Evolutionary conservation across 2,113 vertebrate genomes (phyloP).

Genomic region (Dunckerocampus dactyliophorus): DNA sequence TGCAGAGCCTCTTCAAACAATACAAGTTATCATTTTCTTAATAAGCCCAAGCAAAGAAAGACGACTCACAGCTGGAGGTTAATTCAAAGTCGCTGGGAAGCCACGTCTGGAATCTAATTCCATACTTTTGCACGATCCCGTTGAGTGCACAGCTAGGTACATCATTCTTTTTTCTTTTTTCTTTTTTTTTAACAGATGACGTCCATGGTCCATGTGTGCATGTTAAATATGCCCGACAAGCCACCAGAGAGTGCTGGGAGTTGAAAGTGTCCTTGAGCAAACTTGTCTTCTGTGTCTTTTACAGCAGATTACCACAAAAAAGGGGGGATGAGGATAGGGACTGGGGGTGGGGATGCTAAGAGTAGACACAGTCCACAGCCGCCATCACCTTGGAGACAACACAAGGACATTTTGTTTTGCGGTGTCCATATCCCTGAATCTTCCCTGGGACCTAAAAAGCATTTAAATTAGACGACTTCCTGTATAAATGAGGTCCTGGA

Average conservation of each 20-base stretch:
- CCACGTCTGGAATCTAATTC: slow-evolving; percentile 52
- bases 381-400: slow-evolving; percentile 55
- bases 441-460: too few species aligned
- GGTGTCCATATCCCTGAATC: too few species aligned
- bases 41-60: slow-evolving; percentile 8
- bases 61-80: slow-evolving; percentile 38
- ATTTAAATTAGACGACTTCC: too few species aligned
- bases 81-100: slow-evolving; percentile 51
- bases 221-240: slow-evolving; percentile 40
- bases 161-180: too few species aligned
- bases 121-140: slow-evolving; percentile 47
- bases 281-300: slow-evolving; percentile 52
- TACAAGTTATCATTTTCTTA: too few species aligned
- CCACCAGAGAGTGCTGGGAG: slow-evolving; percentile 12
- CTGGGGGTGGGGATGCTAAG: slow-evolving; percentile 17
- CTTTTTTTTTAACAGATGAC: too few species aligned
- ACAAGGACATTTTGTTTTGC: slow-evolving; percentile 67
- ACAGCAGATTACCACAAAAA: slow-evolving; percentile 28
- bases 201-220: slow-evolving; percentile 2
- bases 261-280: slow-evolving; percentile 55
- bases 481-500: too few species aligned
- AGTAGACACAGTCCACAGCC: slow-evolving; percentile 45
- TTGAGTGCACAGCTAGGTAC: slow-evolving; percentile 33
- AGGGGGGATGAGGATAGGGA: slow-evolving; percentile 6
- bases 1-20: too few species aligned